A percentile compares a stretch with the other conserved stretches of the same genome.
Evolutionary conservation across 2,797 vertebrate species (phyloP).

Genomic region (Benthosema pterotum): DNA sequence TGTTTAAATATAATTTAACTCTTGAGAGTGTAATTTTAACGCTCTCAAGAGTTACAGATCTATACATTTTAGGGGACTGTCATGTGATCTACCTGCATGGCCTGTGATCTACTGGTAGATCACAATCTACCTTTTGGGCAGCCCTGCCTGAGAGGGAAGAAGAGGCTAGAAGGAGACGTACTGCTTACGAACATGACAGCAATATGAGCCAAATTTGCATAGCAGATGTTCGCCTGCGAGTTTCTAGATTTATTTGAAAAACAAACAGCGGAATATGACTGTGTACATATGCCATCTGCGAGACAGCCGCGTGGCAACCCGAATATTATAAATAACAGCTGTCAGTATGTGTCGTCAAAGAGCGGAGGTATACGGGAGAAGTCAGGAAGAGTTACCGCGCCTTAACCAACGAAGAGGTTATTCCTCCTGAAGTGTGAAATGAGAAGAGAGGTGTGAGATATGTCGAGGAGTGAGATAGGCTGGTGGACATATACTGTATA

Average conservation of each 20-base stretch:
- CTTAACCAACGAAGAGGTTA: constrained; percentile 43
- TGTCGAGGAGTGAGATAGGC: not conserved
- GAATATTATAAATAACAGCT: constrained; percentile 63
- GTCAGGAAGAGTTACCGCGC: constrained; percentile 36
- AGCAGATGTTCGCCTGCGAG: constrained; percentile 66
- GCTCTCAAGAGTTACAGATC: no score
- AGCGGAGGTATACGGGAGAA: constrained; percentile 48
- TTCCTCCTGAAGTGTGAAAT: constrained; percentile 38
- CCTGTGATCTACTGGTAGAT: no score
- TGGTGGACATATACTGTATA: not conserved
- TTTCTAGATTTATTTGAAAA: constrained; percentile 58
- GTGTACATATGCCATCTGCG: constrained; percentile 67
- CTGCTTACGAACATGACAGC: constrained; percentile 48
- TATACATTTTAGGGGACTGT: no score
- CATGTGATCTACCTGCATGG: no score
- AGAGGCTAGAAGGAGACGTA: no score
- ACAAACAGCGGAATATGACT: constrained; percentile 55
- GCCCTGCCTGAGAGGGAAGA: no score
- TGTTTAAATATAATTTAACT: no score
- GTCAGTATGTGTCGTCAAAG: constrained; percentile 31
- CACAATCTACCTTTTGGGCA: no score
- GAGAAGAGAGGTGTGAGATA: constrained; percentile 26
- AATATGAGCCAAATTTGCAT: constrained; percentile 60
- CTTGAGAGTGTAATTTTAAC: no score
- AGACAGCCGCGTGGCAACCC: constrained; percentile 25